Base-by-base conservation (phyloP, 2,888 invertebrate genomes). In the Pammene fasciana region DNA sequence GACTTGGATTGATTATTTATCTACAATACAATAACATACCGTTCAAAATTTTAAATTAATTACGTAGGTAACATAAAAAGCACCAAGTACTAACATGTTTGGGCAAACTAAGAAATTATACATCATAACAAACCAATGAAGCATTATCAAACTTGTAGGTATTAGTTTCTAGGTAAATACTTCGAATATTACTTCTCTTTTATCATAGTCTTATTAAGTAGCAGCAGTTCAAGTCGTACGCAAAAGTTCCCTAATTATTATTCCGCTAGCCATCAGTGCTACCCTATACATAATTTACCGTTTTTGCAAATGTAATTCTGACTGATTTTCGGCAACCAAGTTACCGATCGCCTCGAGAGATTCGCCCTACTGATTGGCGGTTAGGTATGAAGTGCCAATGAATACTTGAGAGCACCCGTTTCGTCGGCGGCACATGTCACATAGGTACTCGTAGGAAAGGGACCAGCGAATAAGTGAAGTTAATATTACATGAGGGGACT, bases 301-400 rank as follows among this genome's bases (percentile, higher is more conserved):
- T 82, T 82, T 84, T 82, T 82, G 82, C 80, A 77, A 73, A 75
- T 71, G 75, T 77, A 78, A 79, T 78, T 76, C 73, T 67, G 71
- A 73, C 75, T 79, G 83, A 81, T 82, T 84, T 80, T 79, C 78
- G 74, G 71, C 74, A 80, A 82, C 76, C 77, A 72, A 75, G 75
- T 76, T 78, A 77, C 68, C 72, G 64, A 67, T 55, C 67, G 71
- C 50, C 72, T 72, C 72, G 50, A 64, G 71, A 68, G 75, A 73
- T 70, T 65, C 65, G 66, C 65, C 72, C 60, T 65, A 14, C 70
- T 68, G 71, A 71, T 67, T 71, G 71, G 67, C 57, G 56, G 48
- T 67, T 67, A 59, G 41, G 52, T 71, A 68, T 64, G 65, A 70
- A 68, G 64, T 68, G 57, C 64, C 68, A 68, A 68, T 68, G 68